Percentiles rank a stretch among this genome's conserved stretches.
Conservation (phyloP, 2,113 vertebrate species). For the Halcyon senegalensis region DNA sequence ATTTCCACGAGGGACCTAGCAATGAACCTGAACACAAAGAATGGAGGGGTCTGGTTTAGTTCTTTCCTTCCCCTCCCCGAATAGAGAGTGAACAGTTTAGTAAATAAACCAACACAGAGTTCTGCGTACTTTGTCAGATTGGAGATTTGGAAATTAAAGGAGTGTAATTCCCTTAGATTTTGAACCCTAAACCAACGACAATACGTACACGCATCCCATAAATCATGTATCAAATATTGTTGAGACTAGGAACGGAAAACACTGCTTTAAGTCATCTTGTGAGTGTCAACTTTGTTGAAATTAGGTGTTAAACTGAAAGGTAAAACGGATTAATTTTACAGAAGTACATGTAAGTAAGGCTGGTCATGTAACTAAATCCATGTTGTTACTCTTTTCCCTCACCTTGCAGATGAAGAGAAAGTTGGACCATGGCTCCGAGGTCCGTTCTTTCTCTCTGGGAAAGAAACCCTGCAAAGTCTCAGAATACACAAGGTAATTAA, state of each 20-base stretch:
- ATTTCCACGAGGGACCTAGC: not conserved
- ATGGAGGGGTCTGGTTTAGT: not conserved
- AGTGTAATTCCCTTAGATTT: not conserved
- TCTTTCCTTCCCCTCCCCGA: not conserved
- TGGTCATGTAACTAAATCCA: constrained; percentile 23
- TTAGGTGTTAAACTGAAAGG: not conserved
- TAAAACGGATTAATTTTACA: constrained; percentile 3
- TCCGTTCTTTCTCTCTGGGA: constrained; percentile 99
- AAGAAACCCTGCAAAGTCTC: constrained; percentile 99
- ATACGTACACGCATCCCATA: not conserved
- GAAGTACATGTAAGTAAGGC: not conserved
- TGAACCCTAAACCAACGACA: not conserved
- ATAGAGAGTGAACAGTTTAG: not conserved
- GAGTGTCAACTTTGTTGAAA: not conserved
- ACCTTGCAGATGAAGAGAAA: constrained; percentile 98
- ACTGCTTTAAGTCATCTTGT: not conserved
- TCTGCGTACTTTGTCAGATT: not conserved
- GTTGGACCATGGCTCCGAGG: constrained; percentile 99
- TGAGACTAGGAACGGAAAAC: not conserved
- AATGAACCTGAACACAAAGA: not conserved
- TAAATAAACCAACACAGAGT: not conserved
- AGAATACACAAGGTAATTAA: constrained; percentile 94
- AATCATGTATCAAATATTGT: not conserved
- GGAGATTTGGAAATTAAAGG: not conserved
- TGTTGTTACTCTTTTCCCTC: constrained; percentile 64